Evolutionary conservation across 2,888 invertebrate genomes (phyloP), one percentile per base, ranked within the genome.

Genomic region (Philereme vetulata): DNA sequence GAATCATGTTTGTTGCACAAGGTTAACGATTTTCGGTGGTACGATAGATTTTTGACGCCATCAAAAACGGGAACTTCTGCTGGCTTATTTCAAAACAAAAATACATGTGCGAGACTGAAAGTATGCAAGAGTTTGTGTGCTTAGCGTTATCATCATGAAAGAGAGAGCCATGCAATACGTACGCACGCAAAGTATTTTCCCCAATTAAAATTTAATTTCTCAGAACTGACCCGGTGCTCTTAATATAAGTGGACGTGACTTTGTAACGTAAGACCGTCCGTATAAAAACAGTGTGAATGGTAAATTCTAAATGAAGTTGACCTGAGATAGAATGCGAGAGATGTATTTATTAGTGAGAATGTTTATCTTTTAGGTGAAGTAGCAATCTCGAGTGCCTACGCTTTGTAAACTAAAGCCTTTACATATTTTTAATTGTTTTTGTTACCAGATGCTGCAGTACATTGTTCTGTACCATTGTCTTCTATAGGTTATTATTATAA

Each of bases 361-460:
- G 91, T 81, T 80, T 88, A 85, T 80, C 73, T 81, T 72, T 80
- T 84, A 89, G 87, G 83, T 85, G 84, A 89, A 88, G 86, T 90
- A 90, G 92, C 90, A 92, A 92, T 92, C 92, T 92, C 92, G 92
- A 92, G 92, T 92, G 92, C 92, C 92, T 92, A 91, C 87, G 92
- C 92, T 91, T 91, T 91, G 90, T 92, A 90, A 90, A 91, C 85
- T 88, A 86, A 90, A 91, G 90, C 89, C 85, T 89, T 80, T 78
- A 77, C 76, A 75, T 84, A 85, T 81, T 88, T 89, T 90, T 84
- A 84, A 89, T 88, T 91, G 88, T 90, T 91, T 91, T 91, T 90
- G 90, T 91, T 91, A 90, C 91, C 92, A 90, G 89, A 86, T 82
- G 88, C 89, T 88, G 84, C 90, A 86, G 87, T 84, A 78, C 64